These are phyloP conservation scores for Alentia gelatinosa DNA, from an alignment of 2,888 invertebrate species.

Conservation along the genomic window DNA sequence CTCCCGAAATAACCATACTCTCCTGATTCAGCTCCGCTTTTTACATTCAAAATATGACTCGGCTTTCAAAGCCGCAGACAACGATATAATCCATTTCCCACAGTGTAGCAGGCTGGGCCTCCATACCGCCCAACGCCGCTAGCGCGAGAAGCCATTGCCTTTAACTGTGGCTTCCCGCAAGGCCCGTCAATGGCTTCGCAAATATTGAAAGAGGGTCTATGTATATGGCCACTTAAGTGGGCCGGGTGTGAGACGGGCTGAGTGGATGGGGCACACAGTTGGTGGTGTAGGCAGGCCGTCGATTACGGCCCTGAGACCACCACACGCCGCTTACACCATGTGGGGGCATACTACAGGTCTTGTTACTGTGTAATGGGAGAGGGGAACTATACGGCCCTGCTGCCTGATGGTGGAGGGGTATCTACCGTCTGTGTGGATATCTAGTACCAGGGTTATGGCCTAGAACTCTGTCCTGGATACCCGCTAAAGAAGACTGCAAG, in stretches of 20 bases:
- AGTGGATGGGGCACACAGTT: not conserved
- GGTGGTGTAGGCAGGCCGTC: no score
- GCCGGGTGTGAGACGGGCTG: not conserved
- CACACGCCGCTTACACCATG: no score
- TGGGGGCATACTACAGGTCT: no score
- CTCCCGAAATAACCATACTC: not conserved
- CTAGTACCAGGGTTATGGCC: no score
- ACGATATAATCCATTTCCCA: not conserved
- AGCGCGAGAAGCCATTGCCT: not conserved
- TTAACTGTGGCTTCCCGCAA: slow-evolving; percentile 21
- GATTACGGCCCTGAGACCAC: no score
- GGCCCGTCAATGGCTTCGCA: slow-evolving; percentile 32
- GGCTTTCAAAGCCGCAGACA: not conserved
- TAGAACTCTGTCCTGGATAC: no score
- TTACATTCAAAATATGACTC: not conserved
- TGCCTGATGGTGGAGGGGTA: no score
- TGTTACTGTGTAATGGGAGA: no score
- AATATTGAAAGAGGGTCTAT: slow-evolving; percentile 45
- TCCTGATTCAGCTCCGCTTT: not conserved
- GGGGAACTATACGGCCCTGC: no score
- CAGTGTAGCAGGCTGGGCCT: not conserved
- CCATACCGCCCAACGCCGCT: not conserved
- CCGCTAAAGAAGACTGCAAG: no score
- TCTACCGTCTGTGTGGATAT: no score
- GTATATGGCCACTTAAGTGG: slow-evolving; percentile 23